These are phyloP conservation scores for Sinocyclocheilus anophthalmus DNA, from an alignment of 2,113 vertebrate genomes.

Conservation along the genomic window DNA sequence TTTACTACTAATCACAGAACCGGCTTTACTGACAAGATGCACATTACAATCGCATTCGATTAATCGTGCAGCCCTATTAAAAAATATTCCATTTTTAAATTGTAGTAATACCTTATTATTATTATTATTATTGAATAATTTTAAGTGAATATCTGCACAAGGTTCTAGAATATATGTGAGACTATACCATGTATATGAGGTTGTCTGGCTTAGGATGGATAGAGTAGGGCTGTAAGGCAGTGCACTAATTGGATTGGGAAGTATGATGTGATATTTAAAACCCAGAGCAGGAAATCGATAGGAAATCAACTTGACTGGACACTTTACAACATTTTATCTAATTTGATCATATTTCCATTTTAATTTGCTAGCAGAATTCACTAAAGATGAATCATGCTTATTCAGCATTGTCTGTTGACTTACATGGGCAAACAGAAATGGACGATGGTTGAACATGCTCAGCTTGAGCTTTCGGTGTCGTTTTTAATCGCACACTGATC, in stretches of 20 bases:
- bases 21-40: no score
- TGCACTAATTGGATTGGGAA: slow-evolving; percentile 36
- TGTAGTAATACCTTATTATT: no score
- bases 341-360: slow-evolving; percentile 43
- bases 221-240: slow-evolving; percentile 22
- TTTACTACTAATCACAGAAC: no score
- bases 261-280: slow-evolving; percentile 65
- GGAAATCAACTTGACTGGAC: slow-evolving; percentile 66
- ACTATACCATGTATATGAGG: not conserved
- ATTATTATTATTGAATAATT: not conserved
- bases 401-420: not conserved
- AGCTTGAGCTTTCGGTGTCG: not conserved
- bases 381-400: slow-evolving; percentile 37
- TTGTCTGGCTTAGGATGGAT: slow-evolving; percentile 2
- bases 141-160: slow-evolving; percentile 24
- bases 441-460: not conserved
- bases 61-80: no score
- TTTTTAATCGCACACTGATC: not conserved
- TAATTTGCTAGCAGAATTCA: slow-evolving; percentile 43
- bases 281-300: slow-evolving; percentile 73
- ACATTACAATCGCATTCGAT: no score
- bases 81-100: no score
- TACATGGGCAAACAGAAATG: not conserved
- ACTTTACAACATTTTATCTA: slow-evolving; percentile 54
- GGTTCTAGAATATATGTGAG: not conserved